Base-by-base conservation (phyloP, 2,113 vertebrate genomes). In the Osmerus eperlanus region DNA sequence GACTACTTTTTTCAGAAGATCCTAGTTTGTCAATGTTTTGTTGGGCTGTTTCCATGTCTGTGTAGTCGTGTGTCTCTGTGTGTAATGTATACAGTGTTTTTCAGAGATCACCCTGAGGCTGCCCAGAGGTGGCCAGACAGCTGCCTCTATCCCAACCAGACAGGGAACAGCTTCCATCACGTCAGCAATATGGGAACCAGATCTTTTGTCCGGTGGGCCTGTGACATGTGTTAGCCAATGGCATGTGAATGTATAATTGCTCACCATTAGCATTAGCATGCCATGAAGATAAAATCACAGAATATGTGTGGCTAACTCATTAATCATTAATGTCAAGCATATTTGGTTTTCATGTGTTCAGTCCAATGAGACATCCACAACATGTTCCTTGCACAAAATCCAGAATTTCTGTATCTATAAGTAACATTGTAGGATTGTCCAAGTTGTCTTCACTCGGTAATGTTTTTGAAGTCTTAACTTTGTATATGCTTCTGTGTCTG, bases 111-210 rank as follows among this genome's bases (percentile, higher is more conserved):
- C 77, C 89, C 89, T 23, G 79, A 84, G 87, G 89, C 86, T 58
- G 83, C 86, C 86, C 77, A n/a, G 83, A 82, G 85, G 87, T 89
- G 87, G 86, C 89, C 85, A 80, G 86, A 90, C 91, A 91, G 89
- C 90, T 92, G 90, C 83, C 85, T 83, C 76, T 72, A 78, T 88
- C 86, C 82, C 83, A 83, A 86, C 80, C 88, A 91, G 90, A 92
- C 91, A 89, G 86, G 82, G 89, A 92, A 89, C 92, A 93, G 92
- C 90, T 92, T 94, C 91, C 83, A 83, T 84, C 90, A 91, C 89
- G 88, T 89, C 88, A 86, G 88, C 90, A 92, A 92, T 92, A 91
- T 92, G 91, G 88, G 90, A 88, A 90, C 67, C 85, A 79, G 89
- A 81, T 88, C 90, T 87, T 85, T 82, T 91, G 90, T 91, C 90